Percentiles rank a stretch among this genome's conserved stretches.
phyloP scores from a whole-genome alignment of 2,888 invertebrate species.

The Drosophila meridionalis region DNA sequence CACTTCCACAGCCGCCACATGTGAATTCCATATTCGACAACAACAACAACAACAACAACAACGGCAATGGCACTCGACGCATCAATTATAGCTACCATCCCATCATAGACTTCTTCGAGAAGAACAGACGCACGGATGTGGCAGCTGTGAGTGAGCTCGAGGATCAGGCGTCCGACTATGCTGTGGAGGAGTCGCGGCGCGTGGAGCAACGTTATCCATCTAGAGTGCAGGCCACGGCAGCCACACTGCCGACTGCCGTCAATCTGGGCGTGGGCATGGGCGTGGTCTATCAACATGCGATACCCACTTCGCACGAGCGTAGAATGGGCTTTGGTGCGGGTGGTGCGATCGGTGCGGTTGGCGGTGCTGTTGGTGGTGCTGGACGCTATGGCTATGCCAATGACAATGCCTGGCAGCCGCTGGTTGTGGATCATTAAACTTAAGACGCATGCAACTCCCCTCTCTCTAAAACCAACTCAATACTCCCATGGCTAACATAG shows the following conservation, averaged over 20 bases:
- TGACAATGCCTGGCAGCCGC: conserved; percentile 81
- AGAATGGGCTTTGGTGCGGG: conserved; percentile 74
- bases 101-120: conserved; percentile 92
- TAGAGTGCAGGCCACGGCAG: conserved; percentile 21
- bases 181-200: conserved; percentile 45
- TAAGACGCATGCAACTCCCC: conserved; percentile 55
- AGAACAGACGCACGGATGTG: conserved; percentile 52
- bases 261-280: conserved; percentile 21
- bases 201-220: conserved; percentile 53
- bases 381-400: conserved; percentile 53
- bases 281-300: conserved; percentile 51
- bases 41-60: conserved; percentile 28
- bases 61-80: conserved; percentile 83
- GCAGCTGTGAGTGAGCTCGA: conserved; percentile 7
- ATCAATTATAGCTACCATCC: conserved; percentile 94
- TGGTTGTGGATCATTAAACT: conserved; percentile 71
- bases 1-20: conserved; percentile 69
- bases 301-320: conserved; percentile 68
- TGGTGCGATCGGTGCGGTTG: conserved; percentile 21
- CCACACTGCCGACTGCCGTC: conserved; percentile 17
- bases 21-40: conserved; percentile 64
- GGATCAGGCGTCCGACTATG: conserved; percentile 28
- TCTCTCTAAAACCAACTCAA: neutral
- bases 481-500: conserved; percentile 41
- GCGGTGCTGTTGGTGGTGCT: conserved; percentile 48